Base-by-base conservation (phyloP, 1,140 invertebrate species). In the Antheraea pernyi region DNA sequence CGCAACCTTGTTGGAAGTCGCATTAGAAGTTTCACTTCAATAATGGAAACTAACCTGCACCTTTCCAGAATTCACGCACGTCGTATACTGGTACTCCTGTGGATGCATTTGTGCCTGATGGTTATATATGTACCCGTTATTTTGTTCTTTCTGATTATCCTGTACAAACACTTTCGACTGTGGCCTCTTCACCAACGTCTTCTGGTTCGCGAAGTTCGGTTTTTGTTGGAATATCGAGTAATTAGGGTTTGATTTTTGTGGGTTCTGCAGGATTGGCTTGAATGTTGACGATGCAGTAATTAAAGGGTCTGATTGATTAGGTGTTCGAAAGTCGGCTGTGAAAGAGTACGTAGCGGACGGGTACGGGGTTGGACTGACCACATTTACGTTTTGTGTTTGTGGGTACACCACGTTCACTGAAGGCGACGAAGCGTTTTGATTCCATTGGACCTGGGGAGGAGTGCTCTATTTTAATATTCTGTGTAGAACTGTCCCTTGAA, bases 281-380 rank as follows among this genome's bases (percentile, higher is more conserved):
- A 93, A 93, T 5, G 91, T 91, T 0, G 92, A 91, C 0, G 88
- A 83, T 0, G 91, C 91, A 7, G 91, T 92, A 48, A 93, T 93
- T 0, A 93, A 76, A 8, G 89, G 93, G 69, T 89, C 92, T 19
- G 88, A 93, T 79, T 86, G 91, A 72, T 84, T 93, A 6, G 94
- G 95, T 0, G 95, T 91, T 59, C 95, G 86, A 83, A 97, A 96
- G 81, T 97, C 96, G 0, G 96, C 95, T 0, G 96, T 96, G 84
- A 97, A 96, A 10, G 96, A 96, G 77, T 97, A 97, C 0, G 95
- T 96, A 9, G 95, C 93, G 65, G 93, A 94, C 19, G 93, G 93
- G 75, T 95, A 96, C 64, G 94, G 84, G n/a, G 88, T 90, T 0
- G 95, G 94, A 80, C 93, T 94, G 19, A 95, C 86, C 18, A 95